Percentiles rank a stretch among this genome's conserved stretches.
Evolutionary conservation across 2,888 invertebrate species (phyloP).

Genomic region (Chaetogeoica ovagalla): DNA sequence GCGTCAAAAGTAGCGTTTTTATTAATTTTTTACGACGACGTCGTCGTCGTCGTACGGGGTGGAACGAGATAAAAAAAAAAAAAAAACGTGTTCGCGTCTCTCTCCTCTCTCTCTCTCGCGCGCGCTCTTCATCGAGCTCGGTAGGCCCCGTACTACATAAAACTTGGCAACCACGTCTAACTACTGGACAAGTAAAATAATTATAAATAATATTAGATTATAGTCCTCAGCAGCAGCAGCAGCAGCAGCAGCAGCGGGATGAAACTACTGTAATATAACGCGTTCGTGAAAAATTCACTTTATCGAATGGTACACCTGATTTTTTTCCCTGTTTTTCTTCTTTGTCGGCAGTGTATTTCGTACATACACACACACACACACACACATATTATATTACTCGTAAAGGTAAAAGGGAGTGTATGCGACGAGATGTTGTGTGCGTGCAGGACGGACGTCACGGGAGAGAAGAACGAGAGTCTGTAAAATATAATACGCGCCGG

Average conservation of each 20-base stretch:
- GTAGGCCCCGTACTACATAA: no score
- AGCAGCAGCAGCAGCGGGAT: no score
- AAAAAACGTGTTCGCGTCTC: no score
- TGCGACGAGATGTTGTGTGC: neutral
- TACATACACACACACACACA: neutral
- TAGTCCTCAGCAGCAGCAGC: no score
- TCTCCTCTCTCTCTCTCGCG: no score
- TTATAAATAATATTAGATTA: no score
- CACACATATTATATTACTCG: neutral
- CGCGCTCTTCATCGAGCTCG: no score
- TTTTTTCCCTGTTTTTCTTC: slow-evolving; percentile 19
- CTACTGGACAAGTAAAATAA: no score
- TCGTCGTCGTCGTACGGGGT: no score
- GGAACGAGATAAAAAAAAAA: no score
- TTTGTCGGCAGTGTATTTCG: neutral
- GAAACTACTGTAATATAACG: no score
- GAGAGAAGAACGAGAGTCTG: slow-evolving; percentile 11
- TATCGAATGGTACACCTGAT: slow-evolving; percentile 39
- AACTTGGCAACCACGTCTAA: no score
- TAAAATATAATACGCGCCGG: neutral
- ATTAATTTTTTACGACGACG: slow-evolving; percentile 13
- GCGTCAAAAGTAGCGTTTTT: slow-evolving; percentile 32
- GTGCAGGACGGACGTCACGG: neutral
- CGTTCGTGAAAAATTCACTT: neutral
- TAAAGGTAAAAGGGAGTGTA: neutral